Evolutionary conservation across 2,888 invertebrate species (phyloP).

Genomic region (Nymphalis polychloros): DNA sequence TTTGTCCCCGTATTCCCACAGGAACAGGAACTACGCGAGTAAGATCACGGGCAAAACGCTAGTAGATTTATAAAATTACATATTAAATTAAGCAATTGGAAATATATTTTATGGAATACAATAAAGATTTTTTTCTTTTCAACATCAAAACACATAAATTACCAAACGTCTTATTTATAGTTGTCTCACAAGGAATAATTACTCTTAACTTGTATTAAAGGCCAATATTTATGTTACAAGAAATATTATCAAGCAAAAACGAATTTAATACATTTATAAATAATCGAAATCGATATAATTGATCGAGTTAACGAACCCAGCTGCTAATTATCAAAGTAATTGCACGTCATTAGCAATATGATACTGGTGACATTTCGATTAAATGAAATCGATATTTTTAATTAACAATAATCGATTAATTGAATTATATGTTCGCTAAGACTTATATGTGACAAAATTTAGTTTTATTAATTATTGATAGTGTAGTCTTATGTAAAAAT

Average conservation of each 20-base stretch:
- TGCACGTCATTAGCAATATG: conserved; percentile 42
- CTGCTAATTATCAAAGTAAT: conserved; percentile 42
- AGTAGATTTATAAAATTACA: too few species aligned
- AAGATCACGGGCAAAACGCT: too few species aligned
- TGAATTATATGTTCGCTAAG: conserved; percentile 21
- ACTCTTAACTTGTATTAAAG: background rate
- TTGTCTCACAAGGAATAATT: background rate
- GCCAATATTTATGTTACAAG: conserved; percentile 1
- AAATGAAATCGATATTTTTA: conserved; percentile 54
- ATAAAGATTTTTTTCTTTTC: background rate
- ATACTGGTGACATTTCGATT: conserved; percentile 55
- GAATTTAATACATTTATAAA: conserved; percentile 22
- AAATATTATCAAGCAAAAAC: conserved; percentile 1
- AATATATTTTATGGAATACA: background rate
- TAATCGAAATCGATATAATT: conserved; percentile 37
- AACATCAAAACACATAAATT: background rate
- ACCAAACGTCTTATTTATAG: background rate
- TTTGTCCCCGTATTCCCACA: too few species aligned
- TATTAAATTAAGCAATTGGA: background rate
- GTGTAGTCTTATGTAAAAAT: too few species aligned
- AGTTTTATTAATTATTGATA: too few species aligned
- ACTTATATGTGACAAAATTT: too few species aligned
- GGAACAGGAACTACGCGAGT: too few species aligned
- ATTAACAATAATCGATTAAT: conserved; percentile 52
- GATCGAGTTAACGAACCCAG: conserved; percentile 38